These are phyloP conservation scores for Osmoderma eremita DNA, from an alignment of 2,888 invertebrate genomes.

Conservation along the genomic window DNA sequence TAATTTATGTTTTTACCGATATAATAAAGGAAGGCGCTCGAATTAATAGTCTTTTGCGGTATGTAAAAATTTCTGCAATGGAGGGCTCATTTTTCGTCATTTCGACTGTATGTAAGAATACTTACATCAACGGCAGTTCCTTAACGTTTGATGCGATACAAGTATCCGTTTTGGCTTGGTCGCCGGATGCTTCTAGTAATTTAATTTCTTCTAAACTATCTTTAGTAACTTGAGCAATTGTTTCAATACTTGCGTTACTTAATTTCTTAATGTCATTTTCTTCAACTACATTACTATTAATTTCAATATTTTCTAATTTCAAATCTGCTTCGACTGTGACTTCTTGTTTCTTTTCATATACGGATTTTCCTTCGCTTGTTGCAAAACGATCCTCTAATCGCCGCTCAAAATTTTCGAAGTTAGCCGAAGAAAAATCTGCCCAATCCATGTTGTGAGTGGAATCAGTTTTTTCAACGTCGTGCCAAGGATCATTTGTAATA, in stretches of 20 bases:
- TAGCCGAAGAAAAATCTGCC: constrained; percentile 63
- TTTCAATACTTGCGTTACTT: constrained; percentile 27
- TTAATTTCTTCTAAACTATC: constrained; percentile 34
- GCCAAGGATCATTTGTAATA: constrained; percentile 57
- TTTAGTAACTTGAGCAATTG: constrained; percentile 45
- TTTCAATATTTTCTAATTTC: constrained; percentile 52
- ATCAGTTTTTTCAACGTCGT: constrained; percentile 45
- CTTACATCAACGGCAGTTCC: constrained; percentile 31
- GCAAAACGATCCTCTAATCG: constrained; percentile 48
- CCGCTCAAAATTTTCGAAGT: constrained; percentile 54
- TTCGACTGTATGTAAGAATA: too few species aligned
- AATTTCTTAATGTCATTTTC: constrained; percentile 37
- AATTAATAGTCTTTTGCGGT: too few species aligned
- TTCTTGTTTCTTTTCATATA: constrained; percentile 12
- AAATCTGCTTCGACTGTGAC: constrained; percentile 50
- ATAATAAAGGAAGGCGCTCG: too few species aligned
- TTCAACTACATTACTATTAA: constrained; percentile 42
- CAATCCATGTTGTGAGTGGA: constrained; percentile 54
- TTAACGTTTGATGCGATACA: constrained; percentile 9
- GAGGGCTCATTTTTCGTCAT: too few species aligned
- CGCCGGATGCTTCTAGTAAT: constrained; percentile 40
- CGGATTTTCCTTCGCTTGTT: constrained; percentile 1
- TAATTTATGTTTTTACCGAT: too few species aligned
- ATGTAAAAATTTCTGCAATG: too few species aligned
- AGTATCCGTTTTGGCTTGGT: constrained; percentile 39